Conservation (phyloP, 2,888 invertebrate genomes). For the Coelinius sp. region DNA sequence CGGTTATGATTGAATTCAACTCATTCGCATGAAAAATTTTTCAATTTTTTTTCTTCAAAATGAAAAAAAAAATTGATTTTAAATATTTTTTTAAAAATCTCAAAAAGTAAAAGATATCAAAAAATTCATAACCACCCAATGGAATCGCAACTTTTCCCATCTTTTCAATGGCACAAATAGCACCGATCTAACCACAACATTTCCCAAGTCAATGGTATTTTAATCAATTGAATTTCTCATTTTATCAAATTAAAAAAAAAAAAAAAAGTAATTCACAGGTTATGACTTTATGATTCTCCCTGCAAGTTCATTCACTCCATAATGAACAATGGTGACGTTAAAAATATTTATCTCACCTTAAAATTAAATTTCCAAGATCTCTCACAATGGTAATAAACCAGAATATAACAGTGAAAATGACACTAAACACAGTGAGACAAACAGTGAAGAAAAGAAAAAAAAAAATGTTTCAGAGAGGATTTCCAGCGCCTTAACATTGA, state of each 20-base stretch:
- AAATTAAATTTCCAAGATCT: background rate
- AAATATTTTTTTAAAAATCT: background rate
- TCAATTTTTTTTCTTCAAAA: too few species aligned
- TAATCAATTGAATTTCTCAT: background rate
- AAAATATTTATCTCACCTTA: background rate
- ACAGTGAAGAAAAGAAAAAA: background rate
- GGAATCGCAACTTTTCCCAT: background rate
- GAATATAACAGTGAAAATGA: conserved; percentile 11
- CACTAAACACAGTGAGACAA: background rate
- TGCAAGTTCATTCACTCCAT: background rate
- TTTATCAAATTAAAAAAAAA: background rate
- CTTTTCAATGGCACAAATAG: background rate
- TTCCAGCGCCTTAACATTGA: conserved; percentile 1
- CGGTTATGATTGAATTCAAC: background rate
- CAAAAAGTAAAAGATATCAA: background rate
- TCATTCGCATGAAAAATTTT: too few species aligned
- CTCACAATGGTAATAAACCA: background rate
- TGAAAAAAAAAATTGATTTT: background rate
- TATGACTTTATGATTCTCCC: background rate
- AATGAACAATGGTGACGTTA: background rate
- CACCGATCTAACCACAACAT: background rate
- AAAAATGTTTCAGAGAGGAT: background rate
- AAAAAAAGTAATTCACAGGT: background rate
- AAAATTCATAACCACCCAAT: background rate
- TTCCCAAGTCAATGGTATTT: background rate